Evolutionary conservation across 2,888 invertebrate species (phyloP), one percentile per base, ranked within the genome.

Genomic region (Hylaea fasciaria): DNA sequence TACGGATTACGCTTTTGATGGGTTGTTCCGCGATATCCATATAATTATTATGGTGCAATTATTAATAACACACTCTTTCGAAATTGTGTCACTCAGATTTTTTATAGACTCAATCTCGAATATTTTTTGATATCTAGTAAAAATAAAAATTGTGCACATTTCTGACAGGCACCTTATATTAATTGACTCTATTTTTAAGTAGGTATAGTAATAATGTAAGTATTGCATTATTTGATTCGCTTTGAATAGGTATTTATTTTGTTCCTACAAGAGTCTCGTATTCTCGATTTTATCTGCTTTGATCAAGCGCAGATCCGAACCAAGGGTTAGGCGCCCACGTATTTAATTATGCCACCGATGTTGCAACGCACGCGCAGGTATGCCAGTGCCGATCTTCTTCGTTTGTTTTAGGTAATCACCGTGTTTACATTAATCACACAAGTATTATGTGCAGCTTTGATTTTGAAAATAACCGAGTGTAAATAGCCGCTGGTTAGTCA

Each of bases 321-420:
- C 29, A 46, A 29, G 37, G 57, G 54, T 41, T 16, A 50, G 39
- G 43, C 60, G 41, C 62, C 60, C 58, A 57, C 64, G 64, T 59
- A 49, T 17, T 12, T 37, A 41, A 32, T n/a, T 51, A 60, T 46
- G 60, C 41, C 55, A 53, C 43, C 28, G 3, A 35, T 65, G 48
- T 56, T 50, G 60, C 37, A 66, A 69, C 9, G 12, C 47, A 62
- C 66, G 59, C 41, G 45, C 1, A 37, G 66, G 62, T 44, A 48
- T 29, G 57, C 60, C 59, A 50, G 57, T 61, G 56, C 46, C 58
- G 62, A 57, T 58, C 45, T 29, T 57, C 52, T 37, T 22, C 57
- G 49, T 53, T 68, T 64, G 64, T 51, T 68, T 60, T 54, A 47
- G 46, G 56, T 51, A 57, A 65, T 65, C 53, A 22, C 12, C 43